Base-by-base conservation (phyloP, 2,113 vertebrate species). In the Conger conger region DNA sequence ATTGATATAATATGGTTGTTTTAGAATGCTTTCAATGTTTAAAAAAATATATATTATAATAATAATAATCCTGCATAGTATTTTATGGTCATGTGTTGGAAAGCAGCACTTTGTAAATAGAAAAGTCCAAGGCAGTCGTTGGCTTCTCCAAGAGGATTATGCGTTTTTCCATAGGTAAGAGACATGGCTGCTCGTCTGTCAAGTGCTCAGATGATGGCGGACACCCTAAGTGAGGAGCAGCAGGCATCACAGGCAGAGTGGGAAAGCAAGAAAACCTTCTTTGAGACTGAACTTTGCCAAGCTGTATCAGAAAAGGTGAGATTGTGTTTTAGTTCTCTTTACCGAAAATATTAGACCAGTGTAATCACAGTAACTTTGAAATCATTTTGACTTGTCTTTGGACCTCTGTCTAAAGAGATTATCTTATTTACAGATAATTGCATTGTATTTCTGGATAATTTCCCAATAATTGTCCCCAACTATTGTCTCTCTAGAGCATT, bases 231-330 rank as follows among this genome's bases (percentile, higher is more conserved):
- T 0, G 95, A 96, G 63, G 95, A 93, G 42, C 96, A 97, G 85
- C 91, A 87, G 1, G 84, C 87, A 1, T 90, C 95, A 42, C 85
- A 96, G 89, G 88, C 78, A 9, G 91, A 96, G 54, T 95, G 95
- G 23, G 84, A 35, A 18, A 91, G 89, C 33, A 94, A 92, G 88
- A 94, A 91, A 54, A 87, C 15, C 0, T 85, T 87, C 4, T 91
- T 99, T 3, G 93, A 96, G 88, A 92, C 80, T 0, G 96, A 97
- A 13, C 95, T 99, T 16, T 79, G 36, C 27, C 84, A 90, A 33
- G 93, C 95, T 18, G 87, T 95, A 2, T 91, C 94, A 23, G 94
- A 97, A 83, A 98, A 97, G 97, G 98, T 99, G 82, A 91, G 86
- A 45, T 80, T 76, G n/a, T n/a, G 11, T 81, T 36, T 20, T 53